A percentile compares a stretch with the other conserved stretches of the same genome.
These are phyloP conservation scores for Crotalus helleri DNA, from an alignment of 2,113 vertebrate genomes.

Conservation along the genomic window DNA sequence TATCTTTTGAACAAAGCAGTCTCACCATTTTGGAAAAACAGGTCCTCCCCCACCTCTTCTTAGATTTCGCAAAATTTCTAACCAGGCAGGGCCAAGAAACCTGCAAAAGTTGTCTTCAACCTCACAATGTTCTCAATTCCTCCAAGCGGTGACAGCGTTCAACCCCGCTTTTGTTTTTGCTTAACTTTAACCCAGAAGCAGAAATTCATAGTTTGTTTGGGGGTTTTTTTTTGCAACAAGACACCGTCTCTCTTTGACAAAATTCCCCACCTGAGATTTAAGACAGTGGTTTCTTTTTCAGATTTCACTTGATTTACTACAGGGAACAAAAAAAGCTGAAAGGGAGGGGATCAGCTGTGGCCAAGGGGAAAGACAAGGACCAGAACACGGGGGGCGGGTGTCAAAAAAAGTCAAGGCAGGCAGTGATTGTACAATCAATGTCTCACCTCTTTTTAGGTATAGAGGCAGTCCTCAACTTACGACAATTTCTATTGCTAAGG, in stretches of 20 bases:
- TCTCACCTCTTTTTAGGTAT: not conserved
- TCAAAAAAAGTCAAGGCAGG: too few species aligned
- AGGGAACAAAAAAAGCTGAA: not conserved
- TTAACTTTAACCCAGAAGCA: not conserved
- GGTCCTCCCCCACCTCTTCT: not conserved
- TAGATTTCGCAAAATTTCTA: not conserved
- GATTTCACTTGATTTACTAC: not conserved
- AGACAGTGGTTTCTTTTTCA: not conserved
- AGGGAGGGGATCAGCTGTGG: too few species aligned
- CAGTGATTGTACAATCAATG: not conserved
- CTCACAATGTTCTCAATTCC: not conserved
- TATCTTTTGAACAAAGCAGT: not conserved
- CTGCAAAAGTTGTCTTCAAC: not conserved
- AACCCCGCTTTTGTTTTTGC: not conserved
- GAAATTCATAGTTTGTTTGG: not conserved
- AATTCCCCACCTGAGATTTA: not conserved
- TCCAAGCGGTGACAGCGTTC: not conserved
- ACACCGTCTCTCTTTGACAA: not conserved
- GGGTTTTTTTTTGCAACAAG: not conserved
- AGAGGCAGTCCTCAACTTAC: too few species aligned
- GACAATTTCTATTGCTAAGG: too few species aligned
- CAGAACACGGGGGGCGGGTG: too few species aligned
- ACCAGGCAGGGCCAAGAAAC: not conserved
- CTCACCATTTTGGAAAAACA: not conserved
- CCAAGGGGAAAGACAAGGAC: not conserved